These are phyloP conservation scores for Tokudaia muenninki DNA, from an alignment of 2,797 vertebrate genomes.

Conservation along the genomic window DNA sequence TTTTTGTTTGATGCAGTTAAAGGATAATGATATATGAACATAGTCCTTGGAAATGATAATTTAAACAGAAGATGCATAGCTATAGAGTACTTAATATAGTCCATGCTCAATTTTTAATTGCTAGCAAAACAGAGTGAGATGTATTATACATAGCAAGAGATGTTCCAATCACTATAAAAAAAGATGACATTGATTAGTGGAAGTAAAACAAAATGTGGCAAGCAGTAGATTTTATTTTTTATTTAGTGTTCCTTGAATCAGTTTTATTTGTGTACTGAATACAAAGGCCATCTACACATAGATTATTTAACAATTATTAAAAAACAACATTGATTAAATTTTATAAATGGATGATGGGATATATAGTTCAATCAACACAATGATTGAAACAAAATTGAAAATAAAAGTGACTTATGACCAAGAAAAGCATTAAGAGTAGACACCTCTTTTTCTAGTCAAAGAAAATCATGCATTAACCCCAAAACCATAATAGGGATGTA, in stretches of 20 bases:
- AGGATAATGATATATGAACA: neutral
- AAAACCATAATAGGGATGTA: neutral
- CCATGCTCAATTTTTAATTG: slow-evolving; percentile 44
- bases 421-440: neutral
- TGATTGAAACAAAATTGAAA: neutral
- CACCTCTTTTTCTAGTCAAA: neutral
- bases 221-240: neutral
- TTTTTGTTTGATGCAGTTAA: neutral
- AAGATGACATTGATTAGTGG: neutral
- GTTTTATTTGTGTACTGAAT: neutral
- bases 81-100: neutral
- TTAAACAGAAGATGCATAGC: neutral
- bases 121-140: neutral
- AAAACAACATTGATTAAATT: neutral
- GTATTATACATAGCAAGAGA: neutral
- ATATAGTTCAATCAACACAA: neutral
- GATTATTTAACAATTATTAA: neutral
- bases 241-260: neutral
- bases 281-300: neutral
- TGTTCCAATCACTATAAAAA: neutral
- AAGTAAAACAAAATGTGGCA: neutral
- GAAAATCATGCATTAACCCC: neutral
- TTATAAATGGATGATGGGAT: neutral
- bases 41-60: neutral
- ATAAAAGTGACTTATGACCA: neutral